Conservation (phyloP, 2,888 invertebrate genomes). For the Tenthredo livida region DNA sequence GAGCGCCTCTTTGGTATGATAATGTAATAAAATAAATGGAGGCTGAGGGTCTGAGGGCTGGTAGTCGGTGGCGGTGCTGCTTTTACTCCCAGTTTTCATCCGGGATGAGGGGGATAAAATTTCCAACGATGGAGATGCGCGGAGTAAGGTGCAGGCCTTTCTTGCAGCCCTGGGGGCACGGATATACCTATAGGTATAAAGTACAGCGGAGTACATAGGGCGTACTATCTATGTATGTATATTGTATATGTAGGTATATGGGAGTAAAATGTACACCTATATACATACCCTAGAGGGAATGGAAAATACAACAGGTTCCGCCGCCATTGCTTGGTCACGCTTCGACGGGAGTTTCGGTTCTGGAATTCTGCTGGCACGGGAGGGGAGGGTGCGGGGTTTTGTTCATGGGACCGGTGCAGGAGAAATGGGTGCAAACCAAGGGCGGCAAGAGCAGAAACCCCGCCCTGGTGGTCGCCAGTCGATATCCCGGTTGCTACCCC, state of each 20-base stretch:
- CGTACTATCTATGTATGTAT: not conserved
- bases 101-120: constrained; percentile 45
- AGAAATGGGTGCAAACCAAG: constrained; percentile 44
- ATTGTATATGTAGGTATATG: not conserved
- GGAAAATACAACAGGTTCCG: constrained; percentile 78
- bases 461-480: constrained; percentile 76
- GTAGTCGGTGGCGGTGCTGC: constrained; percentile 41
- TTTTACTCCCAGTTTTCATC: constrained; percentile 47
- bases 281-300: constrained; percentile 62
- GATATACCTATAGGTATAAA: not conserved
- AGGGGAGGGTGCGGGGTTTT: constrained; percentile 58
- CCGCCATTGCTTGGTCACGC: constrained; percentile 77
- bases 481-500: constrained; percentile 69
- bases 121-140: constrained; percentile 1
- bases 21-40: constrained; percentile 79
- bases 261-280: constrained; percentile 58
- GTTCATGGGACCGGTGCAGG: constrained; percentile 48
- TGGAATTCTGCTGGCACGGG: constrained; percentile 46
- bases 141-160: constrained; percentile 24
- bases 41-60: constrained; percentile 60
- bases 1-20: constrained; percentile 77
- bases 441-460: constrained; percentile 72
- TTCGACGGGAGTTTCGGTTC: constrained; percentile 73
- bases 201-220: not conserved
- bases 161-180: not conserved